Base-by-base conservation (phyloP, 2,113 vertebrate genomes). In the Picathartes gymnocephalus region DNA sequence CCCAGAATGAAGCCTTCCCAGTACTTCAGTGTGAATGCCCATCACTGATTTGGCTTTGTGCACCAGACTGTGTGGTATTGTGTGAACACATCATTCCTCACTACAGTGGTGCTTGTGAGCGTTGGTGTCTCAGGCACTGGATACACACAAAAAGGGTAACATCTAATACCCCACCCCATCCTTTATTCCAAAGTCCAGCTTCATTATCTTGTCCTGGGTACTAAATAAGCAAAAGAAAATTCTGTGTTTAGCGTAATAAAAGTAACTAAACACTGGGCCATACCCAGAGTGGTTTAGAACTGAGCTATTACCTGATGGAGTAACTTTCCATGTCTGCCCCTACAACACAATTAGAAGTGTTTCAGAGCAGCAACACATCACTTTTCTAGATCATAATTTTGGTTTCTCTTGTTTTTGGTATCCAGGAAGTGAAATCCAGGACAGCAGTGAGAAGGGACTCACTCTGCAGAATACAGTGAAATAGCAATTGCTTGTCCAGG, bases 361-460 rank as follows among this genome's bases (percentile, higher is more conserved):
- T 31, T 54, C 23, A 68, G 51, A 74, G 24, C 27, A 78, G 23
- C 15, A 88, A 42, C 24, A 56, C 18, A 33, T 8, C 35, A 57
- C 13, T 57, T 74, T 66, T 69, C 17, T 37, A 51, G 20, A 53
- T n/a, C 6, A 24, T 45, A 21, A 25, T 65, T 92, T 76, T 57
- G 35, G 25, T 33, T 62, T 70, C 9, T 77, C 2, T 37, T 35
- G 2, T 9, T 80, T 45, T 30, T 57, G 10, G 2, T 37, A 31
- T 53, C 7, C 2, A 13, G 25, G 47, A 81, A 77, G 6, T 53
- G 15, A 86, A 72, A 76, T 12, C 24, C 17, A 56, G 15, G 6
- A 21, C 23, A 69, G 4, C 56, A 45, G 14, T 0, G 0, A 70
- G n/a, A 39, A 57, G 21, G 30, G 15, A 82, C n/a, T 73, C 7